phyloP scores from a whole-genome alignment of 2,888 invertebrate genomes.

The Frankliniella intonsa region DNA sequence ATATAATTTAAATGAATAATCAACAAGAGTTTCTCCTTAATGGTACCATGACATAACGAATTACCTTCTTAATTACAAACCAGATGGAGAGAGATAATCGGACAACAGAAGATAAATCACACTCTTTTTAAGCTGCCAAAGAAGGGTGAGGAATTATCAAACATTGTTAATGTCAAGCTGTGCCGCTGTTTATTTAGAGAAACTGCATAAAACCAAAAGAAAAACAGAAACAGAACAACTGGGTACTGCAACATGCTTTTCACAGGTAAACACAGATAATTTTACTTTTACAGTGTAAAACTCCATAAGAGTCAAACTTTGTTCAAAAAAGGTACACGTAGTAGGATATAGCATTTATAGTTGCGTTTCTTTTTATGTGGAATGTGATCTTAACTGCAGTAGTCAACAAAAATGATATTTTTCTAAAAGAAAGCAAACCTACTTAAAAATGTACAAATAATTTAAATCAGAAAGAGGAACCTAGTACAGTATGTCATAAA shows the following conservation, averaged over 20 bases:
- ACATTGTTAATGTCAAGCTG: slow-evolving; percentile 7
- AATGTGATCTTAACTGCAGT: background rate
- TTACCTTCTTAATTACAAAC: background rate
- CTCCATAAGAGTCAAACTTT: background rate
- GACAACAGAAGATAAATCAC: too few species aligned
- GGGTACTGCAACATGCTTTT: background rate
- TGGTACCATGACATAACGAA: background rate
- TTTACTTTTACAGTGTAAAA: background rate
- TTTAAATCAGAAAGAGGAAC: background rate
- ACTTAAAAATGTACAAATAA: background rate
- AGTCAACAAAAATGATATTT: background rate
- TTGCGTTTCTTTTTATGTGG: background rate
- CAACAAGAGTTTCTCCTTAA: background rate
- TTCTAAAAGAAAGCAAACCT: background rate
- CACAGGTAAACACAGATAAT: background rate
- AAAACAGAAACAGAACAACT: background rate
- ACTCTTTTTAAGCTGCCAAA: too few species aligned
- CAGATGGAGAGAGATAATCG: too few species aligned
- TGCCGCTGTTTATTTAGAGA: background rate
- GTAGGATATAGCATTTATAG: background rate
- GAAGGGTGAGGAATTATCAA: background rate
- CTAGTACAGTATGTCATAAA: background rate
- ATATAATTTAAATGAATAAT: background rate
- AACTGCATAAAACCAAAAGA: background rate
- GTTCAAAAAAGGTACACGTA: background rate